Conservation (phyloP, 2,797 vertebrate genomes). For the Merluccius polli region DNA sequence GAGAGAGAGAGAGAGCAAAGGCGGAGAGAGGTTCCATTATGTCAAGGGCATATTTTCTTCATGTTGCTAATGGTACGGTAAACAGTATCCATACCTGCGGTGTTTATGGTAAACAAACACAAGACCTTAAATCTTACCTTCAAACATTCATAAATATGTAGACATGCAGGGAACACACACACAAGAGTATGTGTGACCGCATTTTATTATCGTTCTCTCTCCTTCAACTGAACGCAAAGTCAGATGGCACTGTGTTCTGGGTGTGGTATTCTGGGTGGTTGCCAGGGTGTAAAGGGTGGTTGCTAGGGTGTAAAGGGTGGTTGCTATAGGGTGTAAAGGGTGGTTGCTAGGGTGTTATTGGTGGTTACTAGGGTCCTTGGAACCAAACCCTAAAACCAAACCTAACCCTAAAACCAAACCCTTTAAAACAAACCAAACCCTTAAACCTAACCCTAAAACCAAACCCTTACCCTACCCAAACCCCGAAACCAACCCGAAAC, state of each 20-base stretch:
- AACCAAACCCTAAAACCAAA: background rate
- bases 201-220: slow-evolving; percentile 15
- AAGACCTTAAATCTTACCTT: slow-evolving; percentile 18
- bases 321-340: too few relatives aligned
- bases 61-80: background rate
- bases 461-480: too few relatives aligned
- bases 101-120: background rate
- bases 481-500: too few relatives aligned
- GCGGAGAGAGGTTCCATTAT: background rate
- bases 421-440: too few relatives aligned
- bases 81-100: background rate
- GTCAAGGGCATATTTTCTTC: background rate
- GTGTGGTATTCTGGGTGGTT: too few relatives aligned
- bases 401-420: too few relatives aligned
- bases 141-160: slow-evolving; percentile 43
- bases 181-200: background rate
- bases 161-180: slow-evolving; percentile 8
- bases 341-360: too few relatives aligned
- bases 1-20: background rate
- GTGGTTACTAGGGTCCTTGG: too few relatives aligned
- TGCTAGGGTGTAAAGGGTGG: too few relatives aligned
- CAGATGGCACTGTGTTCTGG: too few relatives aligned
- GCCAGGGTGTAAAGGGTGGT: too few relatives aligned
- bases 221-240: background rate
- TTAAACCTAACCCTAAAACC: too few relatives aligned